These are phyloP conservation scores for Panulirus ornatus DNA, from an alignment of 1,140 invertebrate genomes.

Conservation along the genomic window DNA sequence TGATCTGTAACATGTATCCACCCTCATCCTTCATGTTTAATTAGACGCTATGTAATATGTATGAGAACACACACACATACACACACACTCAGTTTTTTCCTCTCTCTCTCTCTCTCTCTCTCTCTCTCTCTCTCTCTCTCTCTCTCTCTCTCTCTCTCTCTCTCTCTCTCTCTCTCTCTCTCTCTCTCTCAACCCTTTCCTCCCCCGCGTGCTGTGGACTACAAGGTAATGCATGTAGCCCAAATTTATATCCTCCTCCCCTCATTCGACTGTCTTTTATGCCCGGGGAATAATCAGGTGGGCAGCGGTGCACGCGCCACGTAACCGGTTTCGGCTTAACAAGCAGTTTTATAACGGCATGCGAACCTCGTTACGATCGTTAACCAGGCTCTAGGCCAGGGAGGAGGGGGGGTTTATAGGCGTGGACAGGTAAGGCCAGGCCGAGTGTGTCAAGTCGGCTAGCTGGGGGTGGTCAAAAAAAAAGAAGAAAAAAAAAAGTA, in stretches of 20 bases:
- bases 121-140: not conserved
- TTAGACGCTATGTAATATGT: too few species aligned
- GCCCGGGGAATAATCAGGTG: slow-evolving; percentile 26
- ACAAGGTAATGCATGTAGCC: slow-evolving; percentile 32
- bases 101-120: not conserved
- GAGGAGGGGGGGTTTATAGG: not conserved
- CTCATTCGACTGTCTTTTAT: slow-evolving; percentile 33
- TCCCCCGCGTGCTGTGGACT: not conserved
- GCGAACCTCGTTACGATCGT: slow-evolving; percentile 28
- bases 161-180: not conserved
- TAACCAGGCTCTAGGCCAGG: not conserved
- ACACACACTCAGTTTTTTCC: too few species aligned
- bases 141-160: not conserved
- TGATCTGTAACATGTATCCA: too few species aligned
- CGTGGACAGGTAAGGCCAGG: not conserved
- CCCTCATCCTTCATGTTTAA: too few species aligned
- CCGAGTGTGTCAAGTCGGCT: not conserved
- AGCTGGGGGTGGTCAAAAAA: not conserved
- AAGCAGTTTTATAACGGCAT: slow-evolving; percentile 44
- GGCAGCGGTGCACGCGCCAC: slow-evolving; percentile 22
- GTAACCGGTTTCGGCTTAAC: slow-evolving; percentile 18
- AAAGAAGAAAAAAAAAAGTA: not conserved
- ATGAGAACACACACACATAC: too few species aligned
- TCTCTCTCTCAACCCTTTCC: not conserved
- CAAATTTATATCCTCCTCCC: slow-evolving; percentile 42